Conservation (phyloP, 2,888 invertebrate species). For the Ecliptopera silaceata region DNA sequence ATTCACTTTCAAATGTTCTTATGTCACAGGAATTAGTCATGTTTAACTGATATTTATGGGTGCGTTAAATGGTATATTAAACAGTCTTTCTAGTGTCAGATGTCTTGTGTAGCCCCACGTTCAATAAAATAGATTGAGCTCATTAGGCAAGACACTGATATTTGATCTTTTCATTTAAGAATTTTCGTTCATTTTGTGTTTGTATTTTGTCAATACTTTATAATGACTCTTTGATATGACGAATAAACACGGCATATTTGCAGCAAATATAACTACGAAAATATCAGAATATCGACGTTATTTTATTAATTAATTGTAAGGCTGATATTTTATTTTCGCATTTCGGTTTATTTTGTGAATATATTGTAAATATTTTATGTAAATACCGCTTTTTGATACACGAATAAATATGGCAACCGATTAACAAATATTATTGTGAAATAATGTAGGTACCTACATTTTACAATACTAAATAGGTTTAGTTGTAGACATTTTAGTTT, state of each 20-base stretch:
- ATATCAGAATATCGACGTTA: too few relatives aligned
- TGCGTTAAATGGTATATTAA: conserved; percentile 77
- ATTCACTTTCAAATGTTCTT: conserved; percentile 50
- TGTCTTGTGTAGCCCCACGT: conserved; percentile 64
- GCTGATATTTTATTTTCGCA: too few relatives aligned
- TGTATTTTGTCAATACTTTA: background rate
- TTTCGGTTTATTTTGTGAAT: conserved; percentile 5
- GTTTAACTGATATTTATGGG: conserved; percentile 80
- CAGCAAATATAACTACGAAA: background rate
- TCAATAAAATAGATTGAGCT: conserved; percentile 72
- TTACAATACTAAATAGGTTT: too few relatives aligned
- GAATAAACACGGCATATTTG: background rate
- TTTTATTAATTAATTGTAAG: too few relatives aligned
- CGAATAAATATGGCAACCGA: background rate
- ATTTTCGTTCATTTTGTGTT: conserved; percentile 1
- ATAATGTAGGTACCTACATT: too few relatives aligned
- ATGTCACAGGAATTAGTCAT: conserved; percentile 76
- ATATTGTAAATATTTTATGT: background rate
- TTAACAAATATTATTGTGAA: background rate
- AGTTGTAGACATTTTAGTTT: too few relatives aligned
- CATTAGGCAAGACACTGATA: conserved; percentile 63
- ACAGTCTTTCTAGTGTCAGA: conserved; percentile 63
- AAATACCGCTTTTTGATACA: background rate
- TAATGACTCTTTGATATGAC: background rate
- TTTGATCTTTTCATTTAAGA: conserved; percentile 55